Evolutionary conservation across 2,888 invertebrate species (phyloP).

Genomic region (Leuctra nigra): DNA sequence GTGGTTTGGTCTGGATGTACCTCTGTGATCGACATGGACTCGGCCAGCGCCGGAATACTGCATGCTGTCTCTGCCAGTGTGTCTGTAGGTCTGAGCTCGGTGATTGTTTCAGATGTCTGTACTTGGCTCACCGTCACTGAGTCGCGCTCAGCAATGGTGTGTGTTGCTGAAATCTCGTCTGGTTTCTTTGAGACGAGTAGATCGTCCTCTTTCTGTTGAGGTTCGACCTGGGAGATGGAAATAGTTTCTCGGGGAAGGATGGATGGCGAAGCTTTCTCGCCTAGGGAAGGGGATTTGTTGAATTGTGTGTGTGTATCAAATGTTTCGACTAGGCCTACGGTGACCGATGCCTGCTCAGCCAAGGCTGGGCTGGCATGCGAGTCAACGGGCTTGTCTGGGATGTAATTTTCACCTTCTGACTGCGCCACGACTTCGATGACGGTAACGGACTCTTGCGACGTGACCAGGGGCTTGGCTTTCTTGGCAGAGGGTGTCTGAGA

Average conservation of each 20-base stretch:
- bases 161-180: slow-evolving; percentile 29
- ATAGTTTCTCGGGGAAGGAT: slow-evolving; percentile 25
- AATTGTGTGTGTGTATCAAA: slow-evolving; percentile 25
- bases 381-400: slow-evolving; percentile 24
- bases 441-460: slow-evolving; percentile 31
- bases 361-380: slow-evolving; percentile 27
- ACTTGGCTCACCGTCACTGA: slow-evolving; percentile 29
- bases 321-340: slow-evolving; percentile 25
- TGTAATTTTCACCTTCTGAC: slow-evolving; percentile 26
- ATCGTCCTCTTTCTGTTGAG: slow-evolving; percentile 25
- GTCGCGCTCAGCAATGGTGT: slow-evolving; percentile 27
- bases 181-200: slow-evolving; percentile 30
- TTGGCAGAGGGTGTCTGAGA: slow-evolving; percentile 25
- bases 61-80: slow-evolving; percentile 21
- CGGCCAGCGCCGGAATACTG: slow-evolving; percentile 22
- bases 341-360: slow-evolving; percentile 26
- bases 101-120: slow-evolving; percentile 24
- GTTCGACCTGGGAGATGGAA: slow-evolving; percentile 25
- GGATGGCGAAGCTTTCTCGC: slow-evolving; percentile 22
- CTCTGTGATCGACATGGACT: slow-evolving; percentile 25
- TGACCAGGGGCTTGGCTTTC: slow-evolving; percentile 28
- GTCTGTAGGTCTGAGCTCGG: slow-evolving; percentile 23
- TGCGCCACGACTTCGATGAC: slow-evolving; percentile 27
- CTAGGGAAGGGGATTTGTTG: slow-evolving; percentile 1
- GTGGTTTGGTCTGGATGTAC: slow-evolving; percentile 21